phyloP scores from a whole-genome alignment of 2,113 vertebrate species.

The Siniperca knerii region DNA sequence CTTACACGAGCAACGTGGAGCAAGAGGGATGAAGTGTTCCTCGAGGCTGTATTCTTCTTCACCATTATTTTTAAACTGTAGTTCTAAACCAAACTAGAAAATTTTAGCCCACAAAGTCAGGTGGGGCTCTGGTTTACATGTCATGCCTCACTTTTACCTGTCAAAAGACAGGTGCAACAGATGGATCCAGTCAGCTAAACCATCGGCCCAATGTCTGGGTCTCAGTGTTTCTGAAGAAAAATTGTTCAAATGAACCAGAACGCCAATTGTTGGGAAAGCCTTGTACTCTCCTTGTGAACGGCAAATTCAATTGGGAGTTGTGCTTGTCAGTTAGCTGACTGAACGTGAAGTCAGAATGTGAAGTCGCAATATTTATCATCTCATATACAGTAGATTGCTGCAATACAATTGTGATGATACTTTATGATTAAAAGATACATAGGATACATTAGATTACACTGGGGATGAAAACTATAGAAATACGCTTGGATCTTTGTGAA shows the following conservation, averaged over 20 bases:
- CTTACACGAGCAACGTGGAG: not conserved
- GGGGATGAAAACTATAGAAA: not conserved
- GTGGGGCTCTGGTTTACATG: not conserved
- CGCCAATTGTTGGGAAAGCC: not conserved
- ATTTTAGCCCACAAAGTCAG: not conserved
- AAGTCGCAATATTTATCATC: slow-evolving; percentile 11
- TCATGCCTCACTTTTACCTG: not conserved
- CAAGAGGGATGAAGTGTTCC: not conserved
- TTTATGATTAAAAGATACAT: slow-evolving; percentile 7
- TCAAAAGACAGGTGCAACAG: not conserved
- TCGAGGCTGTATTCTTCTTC: not conserved
- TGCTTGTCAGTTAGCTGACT: not conserved
- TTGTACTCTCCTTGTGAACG: not conserved
- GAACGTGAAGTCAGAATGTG: slow-evolving; percentile 7
- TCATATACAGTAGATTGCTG: not conserved
- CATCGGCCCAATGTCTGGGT: not conserved
- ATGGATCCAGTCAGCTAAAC: not conserved
- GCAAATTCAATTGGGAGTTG: not conserved
- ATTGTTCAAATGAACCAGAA: not conserved
- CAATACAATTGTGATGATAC: not conserved
- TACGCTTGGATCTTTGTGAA: not conserved
- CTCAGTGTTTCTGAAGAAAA: not conserved
- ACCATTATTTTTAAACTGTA: not conserved
- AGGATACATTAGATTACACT: not conserved
- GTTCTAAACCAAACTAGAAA: not conserved